Evolutionary conservation across 2,888 invertebrate genomes (phyloP), one percentile per base, ranked within the genome.

Genomic region (Drosophila melanosoma): DNA sequence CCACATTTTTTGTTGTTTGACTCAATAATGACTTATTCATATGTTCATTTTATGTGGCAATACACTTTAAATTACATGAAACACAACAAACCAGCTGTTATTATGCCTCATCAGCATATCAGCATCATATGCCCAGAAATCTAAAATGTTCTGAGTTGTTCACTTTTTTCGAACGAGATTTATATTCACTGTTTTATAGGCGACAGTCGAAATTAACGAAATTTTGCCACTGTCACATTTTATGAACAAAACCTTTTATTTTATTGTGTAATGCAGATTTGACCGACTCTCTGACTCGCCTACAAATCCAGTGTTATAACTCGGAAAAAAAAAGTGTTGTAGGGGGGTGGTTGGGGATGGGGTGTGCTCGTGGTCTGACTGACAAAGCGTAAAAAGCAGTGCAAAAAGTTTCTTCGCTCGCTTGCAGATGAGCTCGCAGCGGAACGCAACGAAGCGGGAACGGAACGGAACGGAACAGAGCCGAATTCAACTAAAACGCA

Each of bases 401-500:
- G 67, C 58, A 73, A 74, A 77, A 83, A 82, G 70, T 59, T 67
- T 67, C 69, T 70, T 20, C 74, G 66, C 74, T 81, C 73, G 77
- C 69, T 81, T 69, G 77, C 75, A 71, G 77, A 70, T 70, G 76
- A 79, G 70, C 58, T 66, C 75, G 69, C 33, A 62, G 53, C 61
- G 64, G 63, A 74, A 42, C 61, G n/a, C 12, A 56, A 33, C 32
- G 11, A n/a, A 40, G 40, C 40, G 40, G 42, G n/a, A 42, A n/a
- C 17, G 26, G 38, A 56, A 29, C 20, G 20, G 48, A 48, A 70
- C n/a, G 49, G 60, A 35, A 56, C 58, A 52, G 58, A 82, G 59
- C 64, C 49, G 87, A 76, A 87, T 74, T 89, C 78, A 76, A 79
- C 90, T 87, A 84, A 86, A 89, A 76, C 90, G 86, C 88, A 87